Evolutionary conservation across 2,113 vertebrate species (phyloP), one percentile per base, ranked within the genome.

Genomic region (Odontesthes bonariensis): DNA sequence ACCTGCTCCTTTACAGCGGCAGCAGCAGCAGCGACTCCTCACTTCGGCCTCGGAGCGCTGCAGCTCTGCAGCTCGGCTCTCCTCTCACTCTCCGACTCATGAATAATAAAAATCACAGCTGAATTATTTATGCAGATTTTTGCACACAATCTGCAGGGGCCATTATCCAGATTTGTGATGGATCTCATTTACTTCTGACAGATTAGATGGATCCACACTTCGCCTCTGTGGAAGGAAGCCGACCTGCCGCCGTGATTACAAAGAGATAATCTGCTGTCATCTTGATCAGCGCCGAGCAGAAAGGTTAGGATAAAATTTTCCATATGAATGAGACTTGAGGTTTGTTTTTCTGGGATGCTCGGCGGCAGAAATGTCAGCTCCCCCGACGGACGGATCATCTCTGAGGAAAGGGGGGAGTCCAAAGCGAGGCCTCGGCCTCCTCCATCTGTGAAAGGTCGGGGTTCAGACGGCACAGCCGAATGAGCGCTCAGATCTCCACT

Each of bases 51-150:
- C 42, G 4, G 47, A 1, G 27, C 61, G 44, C 40, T 23, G 11
- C 51, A n/a, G n/a, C 61, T 49, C 40, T 23, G 11, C 51, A n/a
- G n/a, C 32, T 46, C 77, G 0, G 49, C 79, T 62, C 63, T 82
- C 40, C 77, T 17, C 78, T 73, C 73, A 10, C 68, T 69, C 56
- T 44, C 40, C 42, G 16, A 14, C 42, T 4, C 55, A 92, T 93
- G 86, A 91, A 92, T 93, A 92, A 92, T 93, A 71, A 67, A 93
- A 81, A 59, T n/a, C 40, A 0, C 0, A 38, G 42, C 77, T 92
- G 86, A 93, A 93, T 93, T 90, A 94, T 92, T 92, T 65, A 93
- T 91, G 66, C 84, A 92, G 88, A 92, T 93, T 92, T 93, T 93
- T 91, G 88, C 90, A 89, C 91, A 90, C 89, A 85, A 93, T 93